A percentile compares a stretch with the other conserved stretches of the same genome.
phyloP scores from a whole-genome alignment of 2,797 vertebrate genomes.

The Podarcis siculus region DNA sequence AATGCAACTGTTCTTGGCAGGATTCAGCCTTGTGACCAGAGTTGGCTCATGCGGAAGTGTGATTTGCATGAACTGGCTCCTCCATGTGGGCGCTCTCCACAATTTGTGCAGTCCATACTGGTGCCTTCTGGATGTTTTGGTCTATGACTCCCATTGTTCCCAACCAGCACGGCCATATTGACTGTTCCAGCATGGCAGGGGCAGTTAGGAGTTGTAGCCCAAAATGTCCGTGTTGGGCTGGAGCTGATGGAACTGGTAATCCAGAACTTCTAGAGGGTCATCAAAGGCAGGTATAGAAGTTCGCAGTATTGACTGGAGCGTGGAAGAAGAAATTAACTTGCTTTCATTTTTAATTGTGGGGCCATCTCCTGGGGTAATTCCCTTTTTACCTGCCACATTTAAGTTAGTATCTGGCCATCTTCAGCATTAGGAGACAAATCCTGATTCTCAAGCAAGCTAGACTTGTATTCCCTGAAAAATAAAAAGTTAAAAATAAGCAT shows the following conservation, averaged over 20 bases:
- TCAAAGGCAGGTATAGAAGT: not conserved
- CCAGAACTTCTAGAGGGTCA: too few species aligned
- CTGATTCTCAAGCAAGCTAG: slow-evolving; percentile 1
- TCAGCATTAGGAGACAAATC: not conserved
- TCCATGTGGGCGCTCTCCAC: not conserved
- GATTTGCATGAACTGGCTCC: not conserved
- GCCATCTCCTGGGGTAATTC: not conserved
- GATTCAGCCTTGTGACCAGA: not conserved
- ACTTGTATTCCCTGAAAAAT: slow-evolving; percentile 40
- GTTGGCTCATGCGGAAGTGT: not conserved
- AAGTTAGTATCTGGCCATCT: not conserved
- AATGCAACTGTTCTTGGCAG: too few species aligned
- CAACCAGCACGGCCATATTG: not conserved
- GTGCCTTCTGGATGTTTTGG: not conserved
- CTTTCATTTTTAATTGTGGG: slow-evolving; percentile 10
- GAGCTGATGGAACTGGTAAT: too few species aligned
- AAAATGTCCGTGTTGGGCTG: too few species aligned
- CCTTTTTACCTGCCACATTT: slow-evolving; percentile 3
- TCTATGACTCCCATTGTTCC: not conserved
- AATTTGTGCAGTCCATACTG: not conserved
- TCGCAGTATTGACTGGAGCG: not conserved
- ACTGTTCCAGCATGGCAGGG: not conserved
- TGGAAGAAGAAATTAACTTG: slow-evolving; percentile 30
- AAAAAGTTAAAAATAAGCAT: slow-evolving; percentile 55
- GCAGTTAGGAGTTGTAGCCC: too few species aligned